phyloP scores from a whole-genome alignment of 2,797 vertebrate genomes.

The Fundulus diaphanus region DNA sequence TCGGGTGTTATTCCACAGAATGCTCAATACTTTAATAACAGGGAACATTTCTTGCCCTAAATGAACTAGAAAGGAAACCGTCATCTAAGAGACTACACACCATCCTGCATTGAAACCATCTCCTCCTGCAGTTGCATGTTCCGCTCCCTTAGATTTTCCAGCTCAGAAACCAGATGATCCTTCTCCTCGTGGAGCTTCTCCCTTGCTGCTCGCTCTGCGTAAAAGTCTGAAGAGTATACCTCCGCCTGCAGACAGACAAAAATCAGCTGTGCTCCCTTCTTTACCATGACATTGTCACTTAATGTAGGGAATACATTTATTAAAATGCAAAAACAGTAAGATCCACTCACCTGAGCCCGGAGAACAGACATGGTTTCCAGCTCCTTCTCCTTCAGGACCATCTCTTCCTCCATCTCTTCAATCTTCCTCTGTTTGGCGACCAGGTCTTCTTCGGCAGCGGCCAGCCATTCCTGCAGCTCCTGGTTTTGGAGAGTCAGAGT shows the following conservation, averaged over 20 bases:
- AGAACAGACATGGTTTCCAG: conserved; percentile 91
- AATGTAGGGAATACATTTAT: background rate
- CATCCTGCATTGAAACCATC: conserved; percentile 81
- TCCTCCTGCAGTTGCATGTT: conserved; percentile 87
- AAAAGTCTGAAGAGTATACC: conserved; percentile 95
- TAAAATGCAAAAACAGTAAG: no score
- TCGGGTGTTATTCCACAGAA: no score
- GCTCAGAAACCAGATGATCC: conserved; percentile 89
- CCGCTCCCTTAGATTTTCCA: conserved; percentile 89
- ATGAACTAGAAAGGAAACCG: background rate
- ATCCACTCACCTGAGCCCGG: conserved; percentile 87
- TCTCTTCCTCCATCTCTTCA: conserved; percentile 90
- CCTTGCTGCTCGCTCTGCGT: conserved; percentile 93
- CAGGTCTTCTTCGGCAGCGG: conserved; percentile 88
- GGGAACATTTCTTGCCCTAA: no score
- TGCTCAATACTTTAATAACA: no score
- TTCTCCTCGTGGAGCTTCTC: conserved; percentile 97
- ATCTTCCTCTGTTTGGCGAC: conserved; percentile 90
- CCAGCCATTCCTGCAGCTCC: conserved; percentile 73
- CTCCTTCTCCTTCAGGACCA: conserved; percentile 88
- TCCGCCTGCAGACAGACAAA: conserved; percentile 83
- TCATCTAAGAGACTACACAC: conserved; percentile 52
- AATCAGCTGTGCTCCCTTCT: no score
- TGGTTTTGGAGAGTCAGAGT: conserved; percentile 86
- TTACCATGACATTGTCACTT: background rate